Evolutionary conservation across 1,140 invertebrate genomes (phyloP).

Genomic region (Metopolophium dirhodum): DNA sequence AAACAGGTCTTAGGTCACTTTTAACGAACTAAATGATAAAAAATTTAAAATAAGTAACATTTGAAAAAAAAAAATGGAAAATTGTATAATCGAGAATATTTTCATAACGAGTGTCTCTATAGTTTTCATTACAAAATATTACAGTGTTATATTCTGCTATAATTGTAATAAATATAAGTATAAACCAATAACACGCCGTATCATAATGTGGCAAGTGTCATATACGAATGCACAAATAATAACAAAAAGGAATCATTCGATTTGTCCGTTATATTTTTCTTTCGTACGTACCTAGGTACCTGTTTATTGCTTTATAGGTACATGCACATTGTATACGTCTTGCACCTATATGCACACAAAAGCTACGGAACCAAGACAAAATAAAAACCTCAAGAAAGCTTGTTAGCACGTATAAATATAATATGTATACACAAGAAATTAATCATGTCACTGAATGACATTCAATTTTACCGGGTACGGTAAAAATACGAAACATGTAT

Average conservation of each 20-base stretch:
- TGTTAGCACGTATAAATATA: neutral
- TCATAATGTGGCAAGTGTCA: neutral
- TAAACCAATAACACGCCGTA: neutral
- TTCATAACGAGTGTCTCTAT: neutral
- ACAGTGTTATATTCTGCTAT: neutral
- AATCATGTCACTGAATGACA: conserved; percentile 47
- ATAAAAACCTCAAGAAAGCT: neutral
- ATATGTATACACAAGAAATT: neutral
- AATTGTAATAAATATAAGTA: neutral
- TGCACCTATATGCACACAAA: too few relatives aligned
- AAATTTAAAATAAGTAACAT: too few relatives aligned
- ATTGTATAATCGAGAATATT: neutral
- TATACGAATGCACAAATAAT: neutral
- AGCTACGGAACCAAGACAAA: neutral
- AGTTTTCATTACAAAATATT: neutral
- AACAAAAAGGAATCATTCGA: neutral
- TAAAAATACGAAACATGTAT: neutral
- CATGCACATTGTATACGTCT: too few relatives aligned
- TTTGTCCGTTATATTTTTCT: neutral
- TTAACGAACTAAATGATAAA: neutral
- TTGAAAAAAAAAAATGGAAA: too few relatives aligned
- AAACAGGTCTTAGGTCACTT: neutral
- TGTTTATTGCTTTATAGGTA: neutral
- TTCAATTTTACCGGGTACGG: neutral
- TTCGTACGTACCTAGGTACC: too few relatives aligned